Evolutionary conservation across 2,797 vertebrate genomes (phyloP).

Genomic region (Sebastes steindachneri): DNA sequence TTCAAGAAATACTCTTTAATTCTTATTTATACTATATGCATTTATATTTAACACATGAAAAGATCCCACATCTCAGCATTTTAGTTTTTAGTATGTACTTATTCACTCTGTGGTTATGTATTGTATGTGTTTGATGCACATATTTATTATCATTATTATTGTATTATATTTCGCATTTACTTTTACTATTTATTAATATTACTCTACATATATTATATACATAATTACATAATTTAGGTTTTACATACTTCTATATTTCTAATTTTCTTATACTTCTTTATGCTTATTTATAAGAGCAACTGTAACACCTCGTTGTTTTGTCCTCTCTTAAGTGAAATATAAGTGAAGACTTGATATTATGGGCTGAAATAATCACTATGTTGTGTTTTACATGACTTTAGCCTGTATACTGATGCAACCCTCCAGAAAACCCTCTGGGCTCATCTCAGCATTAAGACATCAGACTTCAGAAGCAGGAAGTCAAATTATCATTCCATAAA

Average conservation of each 20-base stretch:
- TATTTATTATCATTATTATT: not conserved
- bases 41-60: not conserved
- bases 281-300: not conserved
- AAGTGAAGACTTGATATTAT: not conserved
- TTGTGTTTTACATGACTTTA: not conserved
- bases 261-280: not conserved
- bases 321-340: not conserved
- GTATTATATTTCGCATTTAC: not conserved
- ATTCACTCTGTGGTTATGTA: not conserved
- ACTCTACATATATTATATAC: not conserved
- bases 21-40: not conserved
- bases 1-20: not conserved
- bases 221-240: too few relatives aligned
- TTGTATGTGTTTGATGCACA: not conserved
- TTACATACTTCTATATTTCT: too few relatives aligned
- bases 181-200: not conserved
- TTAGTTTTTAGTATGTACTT: not conserved
- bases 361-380: not conserved
- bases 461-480: not conserved
- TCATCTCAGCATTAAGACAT: not conserved
- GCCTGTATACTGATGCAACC: not conserved
- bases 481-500: not conserved
- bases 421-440: not conserved
- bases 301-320: not conserved
- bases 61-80: not conserved